Base-by-base conservation (phyloP, 2,888 invertebrate species). In the Pollenia amentaria region DNA sequence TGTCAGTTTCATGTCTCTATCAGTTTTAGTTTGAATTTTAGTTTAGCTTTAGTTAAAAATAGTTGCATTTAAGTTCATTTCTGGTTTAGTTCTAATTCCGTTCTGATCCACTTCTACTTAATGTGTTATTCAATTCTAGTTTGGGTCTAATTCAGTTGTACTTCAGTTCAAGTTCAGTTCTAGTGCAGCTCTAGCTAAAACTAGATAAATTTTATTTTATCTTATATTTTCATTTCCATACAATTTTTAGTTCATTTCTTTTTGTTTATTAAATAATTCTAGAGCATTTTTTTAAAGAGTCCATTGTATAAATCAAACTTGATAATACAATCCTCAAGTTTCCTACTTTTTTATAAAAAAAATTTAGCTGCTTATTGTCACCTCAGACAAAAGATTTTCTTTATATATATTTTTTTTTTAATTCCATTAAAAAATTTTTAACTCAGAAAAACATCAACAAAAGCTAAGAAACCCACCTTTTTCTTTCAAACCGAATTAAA, bases 401-500 rank as follows among this genome's bases (percentile, higher is more conserved):
- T 42, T 72, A 12, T 48, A 40, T 2, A n/a, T 14, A 48, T 12
- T 55, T 64, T 2, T n/a, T 14, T 51, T 12, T 55, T 64, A 65
- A 46, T 64, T 46, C 18, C 44, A 62, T 46, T 53, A 62, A 44
- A 16, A 76, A 53, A 38, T 55, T 53, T 51, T 48, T 29, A 48
- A 16, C 16, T 38, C 10, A 51, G 48, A 10, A 21, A 51, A 75
- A 69, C 42, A 38, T 60, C 67, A 82, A 76, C 60, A 69, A 53
- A 57, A 67, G 4, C 42, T 57, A 40, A 11, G 10, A 57, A 40
- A 65, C 82, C 76, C 81, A 82, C 81, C 81, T 69, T 60, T 76
- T 76, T 76, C 44, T 70, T 46, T 18, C 62, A 69, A 18, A 55
- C 40, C 10, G 65, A 65, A 40, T 18, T 3, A 55, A 46, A 80